phyloP scores from a whole-genome alignment of 2,888 invertebrate species.

The Brachylomia viminalis region DNA sequence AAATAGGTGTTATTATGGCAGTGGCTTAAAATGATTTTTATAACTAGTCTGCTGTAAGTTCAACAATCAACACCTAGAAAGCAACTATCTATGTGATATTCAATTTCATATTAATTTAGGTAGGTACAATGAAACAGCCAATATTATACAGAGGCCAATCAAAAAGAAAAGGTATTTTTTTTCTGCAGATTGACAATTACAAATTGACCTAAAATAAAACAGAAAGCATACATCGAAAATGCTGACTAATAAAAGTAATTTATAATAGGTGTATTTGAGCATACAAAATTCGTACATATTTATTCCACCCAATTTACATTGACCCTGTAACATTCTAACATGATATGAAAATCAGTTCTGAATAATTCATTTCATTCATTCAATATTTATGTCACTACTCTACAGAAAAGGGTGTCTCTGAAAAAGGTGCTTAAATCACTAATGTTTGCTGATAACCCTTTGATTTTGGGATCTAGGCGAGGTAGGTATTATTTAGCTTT shows the following conservation, averaged over 20 bases:
- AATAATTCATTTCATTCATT: constrained; percentile 64
- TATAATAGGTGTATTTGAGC: background rate
- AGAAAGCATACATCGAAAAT: background rate
- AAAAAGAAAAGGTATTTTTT: background rate
- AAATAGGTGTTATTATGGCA: background rate
- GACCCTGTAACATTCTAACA: background rate
- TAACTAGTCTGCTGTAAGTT: background rate
- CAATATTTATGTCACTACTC: constrained; percentile 66
- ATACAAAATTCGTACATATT: background rate
- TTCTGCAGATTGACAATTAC: background rate
- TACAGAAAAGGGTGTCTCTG: constrained; percentile 55
- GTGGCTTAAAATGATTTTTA: background rate
- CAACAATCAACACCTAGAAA: background rate
- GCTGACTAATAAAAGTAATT: constrained; percentile 3
- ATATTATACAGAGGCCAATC: background rate
- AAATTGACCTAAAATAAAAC: background rate
- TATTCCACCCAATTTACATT: background rate
- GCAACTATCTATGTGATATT: background rate
- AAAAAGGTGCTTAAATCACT: constrained; percentile 43
- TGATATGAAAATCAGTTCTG: constrained; percentile 28
- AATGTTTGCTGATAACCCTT: constrained; percentile 25
- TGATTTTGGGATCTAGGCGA: constrained; percentile 21
- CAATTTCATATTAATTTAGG: background rate
- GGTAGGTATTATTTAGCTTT: constrained; percentile 11
- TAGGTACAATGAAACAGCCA: background rate